A percentile compares a stretch with the other conserved stretches of the same genome.
These are phyloP conservation scores for Loris lydekkerianus DNA, from an alignment of 2,797 vertebrate genomes.

Conservation along the genomic window DNA sequence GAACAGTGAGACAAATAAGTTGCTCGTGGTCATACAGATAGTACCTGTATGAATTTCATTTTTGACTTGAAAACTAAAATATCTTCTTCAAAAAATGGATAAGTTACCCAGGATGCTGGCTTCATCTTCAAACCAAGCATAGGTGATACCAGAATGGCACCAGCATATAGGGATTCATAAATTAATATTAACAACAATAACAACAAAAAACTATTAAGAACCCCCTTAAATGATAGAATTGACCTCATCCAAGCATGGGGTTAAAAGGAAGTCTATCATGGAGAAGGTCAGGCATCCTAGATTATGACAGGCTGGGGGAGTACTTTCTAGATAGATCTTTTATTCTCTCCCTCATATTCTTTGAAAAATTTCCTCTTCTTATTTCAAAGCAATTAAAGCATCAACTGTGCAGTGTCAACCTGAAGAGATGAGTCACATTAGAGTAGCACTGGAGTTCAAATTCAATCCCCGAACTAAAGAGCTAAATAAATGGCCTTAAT, in stretches of 20 bases:
- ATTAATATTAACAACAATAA: not conserved
- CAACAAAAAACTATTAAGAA: not conserved
- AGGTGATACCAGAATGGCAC: not conserved
- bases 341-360: not conserved
- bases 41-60: not conserved
- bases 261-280: not conserved
- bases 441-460: not conserved
- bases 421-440: not conserved
- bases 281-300: not conserved
- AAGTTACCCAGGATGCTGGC: not conserved
- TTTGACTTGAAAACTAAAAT: conserved; percentile 29
- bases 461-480: not conserved
- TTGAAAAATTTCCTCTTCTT: not conserved
- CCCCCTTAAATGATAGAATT: not conserved
- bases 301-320: not conserved
- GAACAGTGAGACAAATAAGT: not conserved
- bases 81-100: not conserved
- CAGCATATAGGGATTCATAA: not conserved
- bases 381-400: not conserved
- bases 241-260: not conserved
- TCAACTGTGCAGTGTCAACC: not conserved
- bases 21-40: not conserved
- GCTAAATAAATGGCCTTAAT: not conserved
- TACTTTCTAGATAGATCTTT: not conserved
- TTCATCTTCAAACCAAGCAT: not conserved